Evolutionary conservation across 2,113 vertebrate genomes (phyloP), one percentile per base, ranked within the genome.

Genomic region (Cettia cetti): DNA sequence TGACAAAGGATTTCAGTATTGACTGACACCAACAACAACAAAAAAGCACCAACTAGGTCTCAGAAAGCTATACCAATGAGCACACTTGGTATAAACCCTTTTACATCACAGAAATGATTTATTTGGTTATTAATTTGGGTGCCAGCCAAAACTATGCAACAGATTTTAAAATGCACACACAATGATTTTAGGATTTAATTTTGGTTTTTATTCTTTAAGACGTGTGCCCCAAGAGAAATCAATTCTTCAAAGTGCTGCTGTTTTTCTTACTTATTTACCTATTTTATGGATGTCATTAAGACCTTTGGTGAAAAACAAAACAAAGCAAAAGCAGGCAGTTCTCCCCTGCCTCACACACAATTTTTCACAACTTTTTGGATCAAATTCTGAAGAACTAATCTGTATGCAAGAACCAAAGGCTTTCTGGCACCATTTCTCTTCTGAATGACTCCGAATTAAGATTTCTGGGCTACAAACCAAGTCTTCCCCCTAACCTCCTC

Each of bases 381-480:
- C 65, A 68, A 6, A 63, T 90, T 79, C 86, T 75, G 56, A 91
- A 92, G 56, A 94, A 63, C 39, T 92, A 82, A 92, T 89, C 63
- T 92, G 74, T 63, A 92, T 86, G 93, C 76, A 84, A 70, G 76
- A 92, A 92, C 49, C 52, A 91, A 93, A 88, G 50, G 40, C 74
- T 57, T 94, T 82, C 78, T 95, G 91, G 91, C 88, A 87, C 44
- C 2, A 1, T 10, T 79, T 81, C 56, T 75, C 91, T 94, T 92
- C 85, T 3, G 7, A 89, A 91, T 66, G 39, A 90, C 81, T 91
- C 56, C 83, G 86, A 95, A 97, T 95, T 87, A 94, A 94, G 81
- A 83, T 83, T 74, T 95, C 83, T 76, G 90, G 86, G 86, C 91
- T 90, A 92, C 52, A 79, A 92, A 96, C 86, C 85, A 96, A 77